Evolutionary conservation across 2,888 invertebrate genomes (phyloP).

Genomic region (Cenopis cana): DNA sequence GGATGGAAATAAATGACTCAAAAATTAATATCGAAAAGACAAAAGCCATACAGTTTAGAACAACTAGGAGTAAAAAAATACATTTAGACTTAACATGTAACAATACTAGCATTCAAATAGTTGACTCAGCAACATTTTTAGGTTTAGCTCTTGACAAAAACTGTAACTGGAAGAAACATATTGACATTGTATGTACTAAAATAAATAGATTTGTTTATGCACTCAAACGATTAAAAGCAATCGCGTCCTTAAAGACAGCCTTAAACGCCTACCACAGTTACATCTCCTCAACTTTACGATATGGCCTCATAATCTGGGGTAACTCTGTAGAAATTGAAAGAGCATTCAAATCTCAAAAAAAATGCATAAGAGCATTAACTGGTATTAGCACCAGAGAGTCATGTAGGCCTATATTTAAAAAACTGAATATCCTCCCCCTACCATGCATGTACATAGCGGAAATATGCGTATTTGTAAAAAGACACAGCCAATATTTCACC

Average conservation of each 20-base stretch:
- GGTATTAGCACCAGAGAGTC: neutral
- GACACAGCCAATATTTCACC: too few relatives aligned
- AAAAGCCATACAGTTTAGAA: too few relatives aligned
- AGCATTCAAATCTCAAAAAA: neutral
- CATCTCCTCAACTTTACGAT: neutral
- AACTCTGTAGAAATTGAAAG: neutral
- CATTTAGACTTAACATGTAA: too few relatives aligned
- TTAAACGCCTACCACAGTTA: neutral
- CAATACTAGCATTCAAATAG: neutral
- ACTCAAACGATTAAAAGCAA: neutral
- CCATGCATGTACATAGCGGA: neutral
- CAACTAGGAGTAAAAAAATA: too few relatives aligned
- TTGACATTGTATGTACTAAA: too few relatives aligned
- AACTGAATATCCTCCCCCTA: neutral
- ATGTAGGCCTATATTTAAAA: neutral
- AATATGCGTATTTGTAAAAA: neutral
- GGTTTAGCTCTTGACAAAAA: neutral
- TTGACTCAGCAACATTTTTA: neutral
- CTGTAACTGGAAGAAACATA: neutral
- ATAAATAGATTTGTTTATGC: too few relatives aligned
- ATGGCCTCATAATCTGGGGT: neutral
- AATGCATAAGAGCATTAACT: neutral
- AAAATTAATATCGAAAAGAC: too few relatives aligned
- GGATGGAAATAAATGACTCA: too few relatives aligned
- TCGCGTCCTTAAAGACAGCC: neutral